A percentile compares a stretch with the other conserved stretches of the same genome.
These are phyloP conservation scores for Ditylenchus weischeri DNA, from an alignment of 2,888 invertebrate genomes.

Conservation along the genomic window DNA sequence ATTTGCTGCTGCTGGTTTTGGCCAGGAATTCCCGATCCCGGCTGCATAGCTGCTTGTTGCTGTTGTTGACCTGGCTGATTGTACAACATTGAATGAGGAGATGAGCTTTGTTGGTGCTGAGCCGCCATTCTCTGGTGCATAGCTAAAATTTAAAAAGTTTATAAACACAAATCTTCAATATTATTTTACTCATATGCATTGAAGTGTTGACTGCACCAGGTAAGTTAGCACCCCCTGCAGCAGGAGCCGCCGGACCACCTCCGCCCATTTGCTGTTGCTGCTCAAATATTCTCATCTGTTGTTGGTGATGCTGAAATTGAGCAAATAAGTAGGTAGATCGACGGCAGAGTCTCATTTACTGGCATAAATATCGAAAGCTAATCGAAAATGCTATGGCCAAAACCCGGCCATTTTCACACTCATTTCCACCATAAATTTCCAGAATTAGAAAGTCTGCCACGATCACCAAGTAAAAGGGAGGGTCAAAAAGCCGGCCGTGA, in stretches of 20 bases:
- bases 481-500: too few species aligned
- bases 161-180: background rate
- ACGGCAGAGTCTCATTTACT: too few species aligned
- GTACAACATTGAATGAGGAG: too few species aligned
- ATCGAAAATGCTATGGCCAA: too few species aligned
- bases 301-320: constrained; percentile 3
- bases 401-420: too few species aligned
- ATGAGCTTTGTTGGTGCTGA: background rate
- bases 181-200: constrained; percentile 1
- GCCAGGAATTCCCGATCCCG: background rate
- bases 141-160: constrained; percentile 3
- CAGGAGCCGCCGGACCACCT: background rate
- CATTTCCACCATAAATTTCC: too few species aligned
- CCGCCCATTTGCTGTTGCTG: constrained; percentile 17
- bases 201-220: constrained; percentile 1
- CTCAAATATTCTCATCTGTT: constrained; percentile 11
- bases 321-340: too few species aligned
- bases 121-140: constrained; percentile 14
- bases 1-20: background rate
- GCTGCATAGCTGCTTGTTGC: background rate
- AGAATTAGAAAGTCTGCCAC: too few species aligned
- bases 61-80: constrained; percentile 1
- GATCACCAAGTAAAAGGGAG: too few species aligned
- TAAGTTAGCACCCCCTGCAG: constrained; percentile 12
- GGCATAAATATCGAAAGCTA: too few species aligned